Conservation (phyloP, 2,797 vertebrate genomes). For the Sebastolobus alascanus region DNA sequence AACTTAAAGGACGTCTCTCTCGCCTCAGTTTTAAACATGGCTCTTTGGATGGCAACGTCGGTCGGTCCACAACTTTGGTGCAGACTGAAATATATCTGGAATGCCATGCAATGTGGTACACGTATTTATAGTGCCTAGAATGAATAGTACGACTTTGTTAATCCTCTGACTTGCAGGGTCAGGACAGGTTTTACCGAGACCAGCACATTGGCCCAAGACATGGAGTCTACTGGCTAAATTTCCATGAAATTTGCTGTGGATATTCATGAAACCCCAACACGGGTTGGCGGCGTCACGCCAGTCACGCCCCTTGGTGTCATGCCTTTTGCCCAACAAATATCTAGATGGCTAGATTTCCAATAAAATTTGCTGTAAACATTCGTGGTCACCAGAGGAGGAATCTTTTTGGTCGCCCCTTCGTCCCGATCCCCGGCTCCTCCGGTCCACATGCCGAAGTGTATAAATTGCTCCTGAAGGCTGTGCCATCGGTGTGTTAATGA, state of each 20-base stretch:
- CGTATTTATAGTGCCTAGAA: background rate
- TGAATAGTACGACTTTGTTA: background rate
- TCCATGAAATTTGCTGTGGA: background rate
- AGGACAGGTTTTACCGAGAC: background rate
- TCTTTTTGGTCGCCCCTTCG: background rate
- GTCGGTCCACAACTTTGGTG: background rate
- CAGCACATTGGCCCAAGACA: background rate
- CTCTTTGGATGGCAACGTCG: background rate
- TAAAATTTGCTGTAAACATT: background rate
- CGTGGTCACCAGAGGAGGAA: background rate
- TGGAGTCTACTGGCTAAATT: background rate
- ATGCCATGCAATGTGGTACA: background rate
- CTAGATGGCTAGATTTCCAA: background rate
- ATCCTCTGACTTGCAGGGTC: background rate
- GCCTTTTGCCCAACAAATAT: background rate
- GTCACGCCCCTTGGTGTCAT: no score
- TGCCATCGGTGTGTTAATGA: no score
- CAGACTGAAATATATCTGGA: background rate
- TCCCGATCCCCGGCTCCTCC: no score
- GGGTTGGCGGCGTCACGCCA: no score
- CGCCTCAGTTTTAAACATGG: no score
- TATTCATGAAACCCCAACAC: background rate
- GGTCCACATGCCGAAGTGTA: fast-evolving
- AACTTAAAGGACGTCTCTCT: background rate
- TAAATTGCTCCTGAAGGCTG: no score